Conservation (phyloP, 2,797 vertebrate species). For the Denticeps clupeoides region DNA sequence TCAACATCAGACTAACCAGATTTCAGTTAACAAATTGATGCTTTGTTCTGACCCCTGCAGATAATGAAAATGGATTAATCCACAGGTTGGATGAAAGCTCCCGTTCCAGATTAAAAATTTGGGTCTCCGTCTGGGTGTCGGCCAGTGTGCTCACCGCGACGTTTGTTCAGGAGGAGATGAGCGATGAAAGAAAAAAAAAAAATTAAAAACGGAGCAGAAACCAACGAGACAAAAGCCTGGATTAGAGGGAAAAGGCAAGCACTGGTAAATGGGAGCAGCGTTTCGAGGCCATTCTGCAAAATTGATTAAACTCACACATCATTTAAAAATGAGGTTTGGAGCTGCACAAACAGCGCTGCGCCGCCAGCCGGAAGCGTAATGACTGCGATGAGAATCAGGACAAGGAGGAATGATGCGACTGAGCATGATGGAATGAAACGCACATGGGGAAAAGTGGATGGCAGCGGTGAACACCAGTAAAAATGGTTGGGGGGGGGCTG, state of each 20-base stretch:
- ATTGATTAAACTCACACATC: background rate
- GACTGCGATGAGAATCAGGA: no score
- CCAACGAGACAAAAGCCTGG: no score
- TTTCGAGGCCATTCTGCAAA: background rate
- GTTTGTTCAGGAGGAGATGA: background rate
- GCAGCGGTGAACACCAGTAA: conserved; percentile 8
- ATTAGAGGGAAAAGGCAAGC: background rate
- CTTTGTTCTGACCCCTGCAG: conserved; percentile 35
- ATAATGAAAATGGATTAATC: conserved; percentile 53
- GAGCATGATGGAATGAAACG: conserved; percentile 28
- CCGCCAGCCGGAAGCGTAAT: no score
- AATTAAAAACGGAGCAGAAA: conserved; percentile 19
- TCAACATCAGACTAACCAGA: conserved; percentile 44
- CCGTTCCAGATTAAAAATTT: conserved; percentile 42
- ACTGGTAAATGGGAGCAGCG: no score
- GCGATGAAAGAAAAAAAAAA: background rate
- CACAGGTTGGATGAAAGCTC: conserved; percentile 22
- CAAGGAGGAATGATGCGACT: conserved; percentile 16
- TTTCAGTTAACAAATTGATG: conserved; percentile 45
- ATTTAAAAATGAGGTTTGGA: no score
- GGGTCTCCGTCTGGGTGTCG: conserved; percentile 41
- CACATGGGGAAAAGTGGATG: background rate
- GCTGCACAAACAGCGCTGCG: no score
- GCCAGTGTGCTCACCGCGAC: conserved; percentile 9
- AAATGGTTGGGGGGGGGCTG: background rate